These are phyloP conservation scores for Lamellibrachia luymesi DNA, from an alignment of 1,140 invertebrate species.

Conservation along the genomic window DNA sequence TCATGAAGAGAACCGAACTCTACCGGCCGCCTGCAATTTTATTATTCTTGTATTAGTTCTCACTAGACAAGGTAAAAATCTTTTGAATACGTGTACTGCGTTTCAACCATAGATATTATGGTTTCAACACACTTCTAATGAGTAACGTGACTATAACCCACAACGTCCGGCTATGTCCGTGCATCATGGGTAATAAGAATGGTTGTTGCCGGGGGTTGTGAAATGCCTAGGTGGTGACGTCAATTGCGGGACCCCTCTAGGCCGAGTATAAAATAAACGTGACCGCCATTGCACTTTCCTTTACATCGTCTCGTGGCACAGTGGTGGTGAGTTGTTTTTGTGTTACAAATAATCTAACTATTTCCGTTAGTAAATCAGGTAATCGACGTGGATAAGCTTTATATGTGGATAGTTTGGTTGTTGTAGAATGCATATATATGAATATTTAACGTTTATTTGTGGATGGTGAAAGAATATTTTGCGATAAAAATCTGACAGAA, in stretches of 20 bases:
- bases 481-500: not conserved
- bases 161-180: not conserved
- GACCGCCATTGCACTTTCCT: slow-evolving; percentile 7
- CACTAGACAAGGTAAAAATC: not conserved
- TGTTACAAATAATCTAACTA: not conserved
- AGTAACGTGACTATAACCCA: not conserved
- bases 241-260: slow-evolving; percentile 8
- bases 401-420: not conserved
- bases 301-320: slow-evolving; percentile 16
- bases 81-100: too few species aligned
- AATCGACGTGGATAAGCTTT: not conserved
- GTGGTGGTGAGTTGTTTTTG: slow-evolving; percentile 10
- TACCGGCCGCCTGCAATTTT: not conserved
- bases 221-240: not conserved
- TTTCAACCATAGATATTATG: not conserved
- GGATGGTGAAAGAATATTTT: not conserved
- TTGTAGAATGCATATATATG: not conserved
- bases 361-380: not conserved
- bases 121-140: not conserved
- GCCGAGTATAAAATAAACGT: not conserved
- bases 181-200: not conserved
- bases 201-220: not conserved
- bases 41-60: not conserved
- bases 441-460: not conserved
- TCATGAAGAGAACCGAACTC: not conserved